These are phyloP conservation scores for Cistogaster globosa DNA, from an alignment of 2,888 invertebrate genomes.

Conservation along the genomic window DNA sequence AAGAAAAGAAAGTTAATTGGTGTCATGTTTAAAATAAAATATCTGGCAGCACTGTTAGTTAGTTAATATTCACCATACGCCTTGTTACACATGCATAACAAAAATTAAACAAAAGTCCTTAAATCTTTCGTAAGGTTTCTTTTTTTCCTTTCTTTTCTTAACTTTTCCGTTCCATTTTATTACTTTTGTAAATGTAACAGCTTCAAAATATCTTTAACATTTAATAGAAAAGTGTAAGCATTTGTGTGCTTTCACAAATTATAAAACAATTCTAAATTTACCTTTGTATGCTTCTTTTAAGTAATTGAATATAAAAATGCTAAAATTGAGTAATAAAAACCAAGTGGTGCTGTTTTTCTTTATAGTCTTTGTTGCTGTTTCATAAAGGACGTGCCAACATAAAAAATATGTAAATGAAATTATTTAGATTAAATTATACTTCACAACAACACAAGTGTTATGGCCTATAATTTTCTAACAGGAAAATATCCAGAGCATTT, in stretches of 20 bases:
- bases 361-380: background rate
- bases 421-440: too few relatives aligned
- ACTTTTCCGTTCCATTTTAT: background rate
- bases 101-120: background rate
- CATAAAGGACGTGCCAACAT: too few relatives aligned
- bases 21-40: too few relatives aligned
- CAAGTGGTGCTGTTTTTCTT: background rate
- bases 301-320: background rate
- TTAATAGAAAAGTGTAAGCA: background rate
- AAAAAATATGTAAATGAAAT: too few relatives aligned
- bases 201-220: background rate
- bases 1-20: too few relatives aligned
- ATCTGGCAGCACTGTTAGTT: too few relatives aligned
- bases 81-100: background rate
- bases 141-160: too few relatives aligned
- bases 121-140: background rate
- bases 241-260: background rate
- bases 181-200: background rate
- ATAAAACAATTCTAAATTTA: too few relatives aligned
- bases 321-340: conserved; percentile 6
- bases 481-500: too few relatives aligned
- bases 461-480: too few relatives aligned
- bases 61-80: background rate
- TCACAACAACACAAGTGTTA: too few relatives aligned
- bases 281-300: background rate